Evolutionary conservation across 2,888 invertebrate species (phyloP).

Genomic region (Lepidochrysops patricia): DNA sequence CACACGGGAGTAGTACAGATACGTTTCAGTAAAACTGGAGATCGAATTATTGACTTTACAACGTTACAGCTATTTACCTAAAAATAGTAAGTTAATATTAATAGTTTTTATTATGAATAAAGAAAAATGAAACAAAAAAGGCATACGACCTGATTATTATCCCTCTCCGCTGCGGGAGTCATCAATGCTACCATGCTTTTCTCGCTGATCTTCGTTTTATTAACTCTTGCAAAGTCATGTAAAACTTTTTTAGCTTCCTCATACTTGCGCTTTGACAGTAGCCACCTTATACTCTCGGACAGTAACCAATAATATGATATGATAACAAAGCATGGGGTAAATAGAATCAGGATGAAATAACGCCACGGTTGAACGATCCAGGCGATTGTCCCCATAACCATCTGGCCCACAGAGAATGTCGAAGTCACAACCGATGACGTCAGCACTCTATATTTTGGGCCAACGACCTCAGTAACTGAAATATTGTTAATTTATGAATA

Average conservation of each 20-base stretch:
- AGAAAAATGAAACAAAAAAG: too few relatives aligned
- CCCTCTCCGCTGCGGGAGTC: slow-evolving; percentile 34
- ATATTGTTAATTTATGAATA: too few relatives aligned
- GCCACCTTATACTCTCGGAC: slow-evolving; percentile 82
- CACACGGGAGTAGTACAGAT: slow-evolving; percentile 77
- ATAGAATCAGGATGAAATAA: slow-evolving; percentile 76
- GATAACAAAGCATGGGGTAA: slow-evolving; percentile 79
- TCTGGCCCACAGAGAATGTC: slow-evolving; percentile 82
- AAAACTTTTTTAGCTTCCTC: slow-evolving; percentile 76
- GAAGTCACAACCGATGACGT: slow-evolving; percentile 80
- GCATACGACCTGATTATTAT: slow-evolving; percentile 9
- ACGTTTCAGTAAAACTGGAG: slow-evolving; percentile 64
- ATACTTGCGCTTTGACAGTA: slow-evolving; percentile 77
- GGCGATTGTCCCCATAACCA: slow-evolving; percentile 77
- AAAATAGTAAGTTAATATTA: too few relatives aligned
- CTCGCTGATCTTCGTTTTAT: slow-evolving; percentile 41
- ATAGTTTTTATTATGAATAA: neutral
- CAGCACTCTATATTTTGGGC: slow-evolving; percentile 80
- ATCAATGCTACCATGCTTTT: slow-evolving; percentile 42
- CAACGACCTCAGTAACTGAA: slow-evolving; percentile 79
- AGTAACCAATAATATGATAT: slow-evolving; percentile 78
- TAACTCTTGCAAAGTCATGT: slow-evolving; percentile 76
- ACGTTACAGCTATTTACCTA: slow-evolving; percentile 27
- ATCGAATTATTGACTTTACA: slow-evolving; percentile 54
- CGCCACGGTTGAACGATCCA: slow-evolving; percentile 81